Conservation (phyloP, 2,888 invertebrate species). For the Cephus pulcher region DNA sequence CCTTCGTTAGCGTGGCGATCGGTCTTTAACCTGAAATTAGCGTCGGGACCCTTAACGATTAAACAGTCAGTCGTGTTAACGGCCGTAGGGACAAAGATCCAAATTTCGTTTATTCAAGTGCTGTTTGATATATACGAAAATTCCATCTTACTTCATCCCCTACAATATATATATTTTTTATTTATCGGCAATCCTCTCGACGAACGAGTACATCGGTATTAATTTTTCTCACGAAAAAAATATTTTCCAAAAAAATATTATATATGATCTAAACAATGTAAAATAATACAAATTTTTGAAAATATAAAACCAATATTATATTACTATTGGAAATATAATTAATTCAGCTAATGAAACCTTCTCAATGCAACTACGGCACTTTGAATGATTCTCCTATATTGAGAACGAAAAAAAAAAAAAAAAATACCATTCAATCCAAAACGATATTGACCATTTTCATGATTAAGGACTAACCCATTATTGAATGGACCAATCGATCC, state of each 20-base stretch:
- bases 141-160: neutral
- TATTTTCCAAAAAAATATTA: neutral
- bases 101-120: neutral
- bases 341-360: neutral
- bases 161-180: neutral
- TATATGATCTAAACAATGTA: neutral
- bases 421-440: neutral
- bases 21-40: slow-evolving; percentile 17
- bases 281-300: neutral
- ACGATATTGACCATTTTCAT: neutral
- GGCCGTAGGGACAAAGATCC: neutral
- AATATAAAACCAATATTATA: neutral
- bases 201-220: neutral
- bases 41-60: neutral
- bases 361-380: neutral
- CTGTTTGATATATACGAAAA: neutral
- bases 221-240: too few relatives aligned
- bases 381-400: neutral
- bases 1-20: slow-evolving; percentile 26
- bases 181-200: neutral
- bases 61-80: neutral
- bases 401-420: neutral
- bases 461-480: too few relatives aligned
- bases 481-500: too few relatives aligned
- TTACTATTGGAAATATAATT: neutral